phyloP scores from a whole-genome alignment of 1,140 invertebrate species.

The Meloidogyne hapla region DNA sequence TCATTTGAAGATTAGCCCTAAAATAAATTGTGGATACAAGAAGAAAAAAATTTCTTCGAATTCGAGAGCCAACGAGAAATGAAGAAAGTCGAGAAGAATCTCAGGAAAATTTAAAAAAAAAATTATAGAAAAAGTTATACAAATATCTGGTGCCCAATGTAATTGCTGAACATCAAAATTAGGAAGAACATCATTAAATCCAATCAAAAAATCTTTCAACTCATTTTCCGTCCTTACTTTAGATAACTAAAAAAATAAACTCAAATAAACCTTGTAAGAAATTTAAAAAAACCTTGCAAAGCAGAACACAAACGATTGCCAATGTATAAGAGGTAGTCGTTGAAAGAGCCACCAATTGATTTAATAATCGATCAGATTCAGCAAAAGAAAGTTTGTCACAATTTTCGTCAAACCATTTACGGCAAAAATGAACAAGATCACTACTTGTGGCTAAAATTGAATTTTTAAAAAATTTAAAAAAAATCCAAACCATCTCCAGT shows the following conservation, averaged over 20 bases:
- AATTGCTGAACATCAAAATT: constrained; percentile 32
- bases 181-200: constrained; percentile 17
- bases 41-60: no score
- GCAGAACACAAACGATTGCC: constrained; percentile 27
- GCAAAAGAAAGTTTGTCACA: constrained; percentile 24
- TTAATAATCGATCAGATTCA: constrained; percentile 32
- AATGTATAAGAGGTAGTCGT: constrained; percentile 21
- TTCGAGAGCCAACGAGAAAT: no score
- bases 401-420: constrained; percentile 35
- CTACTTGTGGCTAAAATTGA: constrained; percentile 28
- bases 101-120: constrained; percentile 17
- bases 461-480: background rate
- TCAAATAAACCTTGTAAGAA: background rate
- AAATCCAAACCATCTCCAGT: constrained; percentile 27
- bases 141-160: constrained; percentile 37
- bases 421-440: constrained; percentile 35
- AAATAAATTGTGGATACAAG: no score
- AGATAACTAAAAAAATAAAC: constrained; percentile 6
- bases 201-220: constrained; percentile 26
- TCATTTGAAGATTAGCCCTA: no score
- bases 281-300: constrained; percentile 22
- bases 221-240: constrained; percentile 33
- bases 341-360: background rate
- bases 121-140: constrained; percentile 15
- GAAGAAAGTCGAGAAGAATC: no score